These are phyloP conservation scores for Rugalucina vietnamica DNA, from an alignment of 2,888 invertebrate genomes.

Conservation along the genomic window DNA sequence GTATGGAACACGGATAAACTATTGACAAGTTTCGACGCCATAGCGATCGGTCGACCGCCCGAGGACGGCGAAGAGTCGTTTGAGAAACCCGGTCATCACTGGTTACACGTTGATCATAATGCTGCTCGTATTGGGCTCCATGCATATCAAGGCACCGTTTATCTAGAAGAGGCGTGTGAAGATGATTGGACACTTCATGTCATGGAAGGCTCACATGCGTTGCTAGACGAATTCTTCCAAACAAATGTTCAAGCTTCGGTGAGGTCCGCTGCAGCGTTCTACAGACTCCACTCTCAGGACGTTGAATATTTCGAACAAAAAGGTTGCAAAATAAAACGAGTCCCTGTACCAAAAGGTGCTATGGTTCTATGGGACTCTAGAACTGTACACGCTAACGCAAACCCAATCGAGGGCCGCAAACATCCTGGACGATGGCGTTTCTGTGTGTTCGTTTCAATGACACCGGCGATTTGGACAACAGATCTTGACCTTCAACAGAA, in stretches of 20 bases:
- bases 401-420: slow-evolving; percentile 67
- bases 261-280: background rate
- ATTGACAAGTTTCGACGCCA: slow-evolving; percentile 75
- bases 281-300: slow-evolving; percentile 37
- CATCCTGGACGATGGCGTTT: slow-evolving; percentile 76
- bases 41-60: slow-evolving; percentile 79
- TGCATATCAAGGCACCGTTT: slow-evolving; percentile 75
- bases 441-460: slow-evolving; percentile 77
- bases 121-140: slow-evolving; percentile 74
- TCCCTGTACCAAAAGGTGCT: slow-evolving; percentile 77
- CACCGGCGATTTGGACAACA: slow-evolving; percentile 77
- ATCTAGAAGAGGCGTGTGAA: slow-evolving; percentile 71
- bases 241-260: slow-evolving; percentile 50
- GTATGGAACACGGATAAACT: slow-evolving; percentile 79
- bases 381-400: slow-evolving; percentile 77
- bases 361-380: slow-evolving; percentile 80
- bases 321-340: slow-evolving; percentile 67
- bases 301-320: slow-evolving; percentile 63
- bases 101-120: slow-evolving; percentile 79
- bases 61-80: slow-evolving; percentile 72
- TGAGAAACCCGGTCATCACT: slow-evolving; percentile 54
- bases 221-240: slow-evolving; percentile 63
- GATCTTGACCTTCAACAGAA: slow-evolving; percentile 68
- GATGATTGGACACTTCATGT: slow-evolving; percentile 72
- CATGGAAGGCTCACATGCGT: slow-evolving; percentile 68